A percentile compares a stretch with the other conserved stretches of the same genome.
These are phyloP conservation scores for Parotocinclus haroldoi DNA, from an alignment of 2,797 vertebrate species.

Conservation along the genomic window DNA sequence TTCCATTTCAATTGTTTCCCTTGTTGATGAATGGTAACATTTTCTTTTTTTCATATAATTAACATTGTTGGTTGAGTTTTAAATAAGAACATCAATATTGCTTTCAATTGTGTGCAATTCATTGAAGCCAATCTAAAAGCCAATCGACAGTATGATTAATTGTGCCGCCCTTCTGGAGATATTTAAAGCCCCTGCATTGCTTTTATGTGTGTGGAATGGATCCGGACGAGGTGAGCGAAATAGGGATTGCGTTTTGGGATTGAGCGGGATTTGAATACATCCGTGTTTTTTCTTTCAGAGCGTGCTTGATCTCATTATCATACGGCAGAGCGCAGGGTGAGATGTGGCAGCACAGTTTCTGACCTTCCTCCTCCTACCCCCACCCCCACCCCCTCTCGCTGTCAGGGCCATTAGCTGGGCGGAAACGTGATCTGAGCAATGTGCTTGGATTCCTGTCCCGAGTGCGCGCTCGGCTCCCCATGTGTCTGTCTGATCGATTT, in stretches of 20 bases:
- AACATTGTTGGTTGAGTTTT: too few species aligned
- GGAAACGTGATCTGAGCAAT: slow-evolving; percentile 95
- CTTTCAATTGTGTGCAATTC: too few species aligned
- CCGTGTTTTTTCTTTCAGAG: slow-evolving; percentile 50
- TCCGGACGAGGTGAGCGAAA: neutral
- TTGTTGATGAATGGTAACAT: too few species aligned
- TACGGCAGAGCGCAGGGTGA: slow-evolving; percentile 53
- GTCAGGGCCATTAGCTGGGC: slow-evolving; percentile 87
- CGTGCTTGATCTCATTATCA: slow-evolving; percentile 68
- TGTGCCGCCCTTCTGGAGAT: neutral
- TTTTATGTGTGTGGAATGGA: slow-evolving; percentile 20
- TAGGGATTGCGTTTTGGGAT: slow-evolving; percentile 9
- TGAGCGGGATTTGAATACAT: slow-evolving; percentile 60
- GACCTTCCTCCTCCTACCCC: slow-evolving; percentile 68
- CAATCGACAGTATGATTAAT: neutral
- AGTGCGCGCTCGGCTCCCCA: slow-evolving; percentile 88
- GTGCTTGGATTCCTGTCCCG: slow-evolving; percentile 97
- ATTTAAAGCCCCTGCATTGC: neutral
- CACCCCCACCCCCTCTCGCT: slow-evolving; percentile 54
- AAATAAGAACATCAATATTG: too few species aligned
- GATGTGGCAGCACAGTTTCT: slow-evolving; percentile 56
- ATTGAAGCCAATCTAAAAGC: too few species aligned
- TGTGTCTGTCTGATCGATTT: slow-evolving; percentile 99
- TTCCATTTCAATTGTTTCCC: too few species aligned
- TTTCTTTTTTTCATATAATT: too few species aligned